Evolutionary conservation across 2,888 invertebrate species (phyloP).

Genomic region (Mycogona germanica): DNA sequence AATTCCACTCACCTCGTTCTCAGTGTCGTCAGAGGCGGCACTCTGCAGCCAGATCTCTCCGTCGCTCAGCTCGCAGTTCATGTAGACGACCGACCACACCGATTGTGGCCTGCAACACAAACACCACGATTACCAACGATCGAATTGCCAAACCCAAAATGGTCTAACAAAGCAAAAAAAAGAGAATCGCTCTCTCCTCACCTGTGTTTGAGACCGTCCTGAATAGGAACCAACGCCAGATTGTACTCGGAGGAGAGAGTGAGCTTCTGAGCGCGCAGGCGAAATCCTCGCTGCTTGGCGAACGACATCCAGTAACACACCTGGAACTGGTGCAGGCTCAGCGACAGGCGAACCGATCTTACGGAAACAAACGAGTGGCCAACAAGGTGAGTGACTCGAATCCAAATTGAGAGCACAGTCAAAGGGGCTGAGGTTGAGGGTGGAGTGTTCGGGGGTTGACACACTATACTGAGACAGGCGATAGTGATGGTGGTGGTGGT

Average conservation of each 20-base stretch:
- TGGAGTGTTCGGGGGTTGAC: no score
- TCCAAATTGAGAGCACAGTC: not conserved
- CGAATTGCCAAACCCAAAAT: no score
- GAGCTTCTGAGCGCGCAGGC: constrained; percentile 64
- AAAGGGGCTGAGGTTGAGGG: no score
- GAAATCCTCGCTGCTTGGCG: constrained; percentile 83
- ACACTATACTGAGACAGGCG: no score
- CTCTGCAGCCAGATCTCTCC: constrained; percentile 80
- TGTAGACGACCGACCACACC: constrained; percentile 82
- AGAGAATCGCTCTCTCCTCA: not conserved
- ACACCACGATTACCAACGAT: not conserved
- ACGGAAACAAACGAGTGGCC: not conserved
- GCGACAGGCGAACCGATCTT: constrained; percentile 53
- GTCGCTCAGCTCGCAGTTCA: constrained; percentile 86
- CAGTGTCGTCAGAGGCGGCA: constrained; percentile 12
- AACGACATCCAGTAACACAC: constrained; percentile 97
- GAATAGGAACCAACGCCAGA: constrained; percentile 54
- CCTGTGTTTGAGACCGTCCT: constrained; percentile 65
- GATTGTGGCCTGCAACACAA: constrained; percentile 52
- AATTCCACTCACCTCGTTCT: constrained; percentile 19
- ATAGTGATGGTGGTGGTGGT: no score
- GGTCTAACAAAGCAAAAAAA: constrained; percentile 2
- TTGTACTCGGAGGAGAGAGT: constrained; percentile 55
- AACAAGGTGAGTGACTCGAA: not conserved
- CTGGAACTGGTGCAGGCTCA: constrained; percentile 65